These are phyloP conservation scores for Oligia strigilis DNA, from an alignment of 2,888 invertebrate species.

Conservation along the genomic window DNA sequence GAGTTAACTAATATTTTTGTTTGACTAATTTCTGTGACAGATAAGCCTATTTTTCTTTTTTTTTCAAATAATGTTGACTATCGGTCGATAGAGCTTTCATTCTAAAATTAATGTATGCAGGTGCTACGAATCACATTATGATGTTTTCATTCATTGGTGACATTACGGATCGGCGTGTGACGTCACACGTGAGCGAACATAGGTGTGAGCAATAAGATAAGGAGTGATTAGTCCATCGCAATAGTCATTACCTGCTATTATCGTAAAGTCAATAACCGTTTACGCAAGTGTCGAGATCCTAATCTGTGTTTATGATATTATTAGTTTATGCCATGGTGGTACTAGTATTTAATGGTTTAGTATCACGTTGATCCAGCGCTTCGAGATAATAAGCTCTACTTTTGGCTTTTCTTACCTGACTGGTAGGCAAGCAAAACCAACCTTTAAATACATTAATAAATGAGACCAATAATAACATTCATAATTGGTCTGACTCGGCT, in stretches of 20 bases:
- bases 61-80: not conserved
- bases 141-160: conserved; percentile 34
- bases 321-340: conserved; percentile 5
- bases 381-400: not conserved
- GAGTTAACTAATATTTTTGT: no score
- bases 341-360: not conserved
- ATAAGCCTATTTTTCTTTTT: no score
- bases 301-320: conserved; percentile 24
- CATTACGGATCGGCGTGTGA: conserved; percentile 27
- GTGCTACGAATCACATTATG: no score
- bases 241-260: conserved; percentile 45
- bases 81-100: not conserved
- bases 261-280: conserved; percentile 40
- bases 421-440: no score
- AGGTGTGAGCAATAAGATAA: conserved; percentile 51
- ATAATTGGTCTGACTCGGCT: no score
- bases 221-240: conserved; percentile 42
- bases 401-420: not conserved
- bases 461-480: no score
- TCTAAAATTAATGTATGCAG: not conserved
- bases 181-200: conserved; percentile 42
- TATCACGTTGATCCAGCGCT: conserved; percentile 3
- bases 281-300: conserved; percentile 10
- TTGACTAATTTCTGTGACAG: no score
- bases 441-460: no score